phyloP scores from a whole-genome alignment of 92 coral and sea anemone species.

The Porites cylindrica region DNA sequence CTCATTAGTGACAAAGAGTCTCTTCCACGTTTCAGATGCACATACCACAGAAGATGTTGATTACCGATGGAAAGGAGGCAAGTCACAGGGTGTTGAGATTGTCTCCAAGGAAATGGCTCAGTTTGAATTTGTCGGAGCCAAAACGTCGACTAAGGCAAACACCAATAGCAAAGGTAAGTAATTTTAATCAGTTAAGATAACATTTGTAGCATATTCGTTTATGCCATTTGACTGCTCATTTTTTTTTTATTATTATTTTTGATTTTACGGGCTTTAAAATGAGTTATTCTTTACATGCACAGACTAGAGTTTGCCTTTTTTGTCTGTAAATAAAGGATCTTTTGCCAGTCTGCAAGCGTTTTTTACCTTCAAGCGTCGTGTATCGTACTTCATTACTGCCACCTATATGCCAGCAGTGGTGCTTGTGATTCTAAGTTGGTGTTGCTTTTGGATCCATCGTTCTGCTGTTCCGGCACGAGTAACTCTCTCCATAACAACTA shows the following conservation, averaged over 20 bases:
- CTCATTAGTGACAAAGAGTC: too few species aligned
- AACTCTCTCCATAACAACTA: slow-evolving; percentile 83
- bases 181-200: neutral
- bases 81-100: slow-evolving; percentile 72
- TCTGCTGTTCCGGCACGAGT: slow-evolving; percentile 92
- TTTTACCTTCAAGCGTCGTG: slow-evolving; percentile 84
- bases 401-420: slow-evolving; percentile 87
- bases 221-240: too few species aligned
- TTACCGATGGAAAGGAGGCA: slow-evolving; percentile 73
- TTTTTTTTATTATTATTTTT: too few species aligned
- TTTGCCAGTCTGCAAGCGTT: slow-evolving; percentile 88
- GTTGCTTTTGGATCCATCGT: slow-evolving; percentile 89
- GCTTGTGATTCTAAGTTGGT: slow-evolving; percentile 89
- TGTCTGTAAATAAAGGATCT: slow-evolving; percentile 56
- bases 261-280: too few species aligned
- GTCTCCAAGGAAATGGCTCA: slow-evolving; percentile 83
- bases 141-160: slow-evolving; percentile 57
- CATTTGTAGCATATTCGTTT: too few species aligned
- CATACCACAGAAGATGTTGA: slow-evolving; percentile 82
- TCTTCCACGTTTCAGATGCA: slow-evolving; percentile 52
- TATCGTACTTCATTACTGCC: slow-evolving; percentile 85
- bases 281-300: too few species aligned
- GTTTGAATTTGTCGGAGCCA: slow-evolving; percentile 66
- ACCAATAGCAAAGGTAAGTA: slow-evolving; percentile 51
- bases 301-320: neutral